Conservation (phyloP, 2,797 vertebrate species). For the Oreochromis grahami region DNA sequence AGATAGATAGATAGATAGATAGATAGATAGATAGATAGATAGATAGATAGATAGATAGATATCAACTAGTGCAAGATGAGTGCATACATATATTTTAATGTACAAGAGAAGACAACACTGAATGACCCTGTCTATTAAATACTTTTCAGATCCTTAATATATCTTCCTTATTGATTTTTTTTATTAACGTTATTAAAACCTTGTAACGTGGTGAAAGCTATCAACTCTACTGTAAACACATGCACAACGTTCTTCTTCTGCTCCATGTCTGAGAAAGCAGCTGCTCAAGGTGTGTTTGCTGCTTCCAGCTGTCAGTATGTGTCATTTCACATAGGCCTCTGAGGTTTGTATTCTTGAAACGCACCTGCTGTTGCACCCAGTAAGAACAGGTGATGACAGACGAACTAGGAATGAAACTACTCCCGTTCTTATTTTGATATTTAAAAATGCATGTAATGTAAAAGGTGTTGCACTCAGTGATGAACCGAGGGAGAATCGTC, state of each 20-base stretch:
- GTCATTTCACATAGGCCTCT: background rate
- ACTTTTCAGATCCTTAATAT: background rate
- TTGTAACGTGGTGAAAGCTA: background rate
- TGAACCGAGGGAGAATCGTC: background rate
- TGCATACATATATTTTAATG: background rate
- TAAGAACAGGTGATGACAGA: background rate
- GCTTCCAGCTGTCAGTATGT: conserved; percentile 8
- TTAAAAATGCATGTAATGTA: background rate
- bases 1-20: too few relatives aligned
- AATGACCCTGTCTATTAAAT: background rate
- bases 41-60: too few relatives aligned
- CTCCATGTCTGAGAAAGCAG: background rate
- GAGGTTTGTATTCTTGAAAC: background rate
- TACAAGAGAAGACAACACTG: background rate
- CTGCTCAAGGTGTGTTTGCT: conserved; percentile 4
- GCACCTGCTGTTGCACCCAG: background rate
- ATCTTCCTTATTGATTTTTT: background rate
- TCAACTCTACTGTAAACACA: background rate
- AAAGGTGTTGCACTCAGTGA: background rate
- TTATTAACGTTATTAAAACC: background rate
- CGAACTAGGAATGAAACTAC: background rate
- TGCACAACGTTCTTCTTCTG: background rate
- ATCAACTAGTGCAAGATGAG: background rate
- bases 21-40: background rate
- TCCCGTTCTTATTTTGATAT: background rate